Base-by-base conservation (phyloP, 2,797 vertebrate genomes). In the Ctenopoma multispine region DNA sequence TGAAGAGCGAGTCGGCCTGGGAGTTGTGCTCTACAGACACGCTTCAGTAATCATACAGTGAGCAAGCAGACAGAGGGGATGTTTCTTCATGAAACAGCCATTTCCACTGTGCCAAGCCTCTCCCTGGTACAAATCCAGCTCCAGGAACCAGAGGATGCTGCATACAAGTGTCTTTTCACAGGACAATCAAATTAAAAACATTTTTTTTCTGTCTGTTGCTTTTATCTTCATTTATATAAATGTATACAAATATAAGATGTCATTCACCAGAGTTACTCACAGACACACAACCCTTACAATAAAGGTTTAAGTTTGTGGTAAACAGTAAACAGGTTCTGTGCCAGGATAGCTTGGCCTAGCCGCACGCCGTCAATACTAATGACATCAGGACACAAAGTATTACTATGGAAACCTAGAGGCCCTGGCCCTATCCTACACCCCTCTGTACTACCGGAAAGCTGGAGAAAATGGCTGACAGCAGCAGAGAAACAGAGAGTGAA, bases 291-390 rank as follows among this genome's bases (percentile, higher is more conserved):
- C 44, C 51, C 62, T 15, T 54, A 48, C 72, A 34, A 72, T 59
- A 85, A 82, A 71, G 54, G 65, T 72, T 88, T 63, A 83, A 80
- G 72, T 90, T 85, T 83, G 83, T 70, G 72, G 71, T 88, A 87
- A 91, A 90, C 83, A 89, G 71, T 88, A 87, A 91, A 90, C 83
- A 89, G 67, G 61, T 44, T 47, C 69, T 67, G 69, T 74, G 85
- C 87, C 88, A 84, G 88, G 87, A 89, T 86, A 85, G 84, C 89
- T 75, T 83, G 86, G 84, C 77, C 84, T 78, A 59, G 81, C 65
- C 50, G 83, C 88, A 86, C 87, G 89, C 65, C 84, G 41, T 93
- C 90, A 91, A 92, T 94, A 92, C 87, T 90, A 94, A 92, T 90
- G 92, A 86, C 90, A 92, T 90, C 84, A 90, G 83, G 86, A 91